Evolutionary conservation across 53 echinoderm and acorn worm genomes (phyloP), one percentile per base, ranked within the genome.

Genomic region (Mesocentrotus franciscanus): DNA sequence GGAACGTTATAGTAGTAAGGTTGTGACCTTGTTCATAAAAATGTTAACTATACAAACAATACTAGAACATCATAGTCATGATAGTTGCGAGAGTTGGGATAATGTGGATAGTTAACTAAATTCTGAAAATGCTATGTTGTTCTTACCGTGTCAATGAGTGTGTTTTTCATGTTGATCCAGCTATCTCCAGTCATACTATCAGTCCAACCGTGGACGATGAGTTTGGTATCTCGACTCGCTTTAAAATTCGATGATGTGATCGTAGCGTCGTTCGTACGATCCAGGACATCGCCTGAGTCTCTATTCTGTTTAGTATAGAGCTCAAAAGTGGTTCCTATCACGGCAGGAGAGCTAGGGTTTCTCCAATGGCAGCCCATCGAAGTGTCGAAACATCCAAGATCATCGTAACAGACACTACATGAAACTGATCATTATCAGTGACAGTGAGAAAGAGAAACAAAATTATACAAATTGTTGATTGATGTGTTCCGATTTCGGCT

Each of bases 171-270:
- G 9, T 29, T 0, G 56, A 96, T 75, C 87, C 68, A 71, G 18
- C 10, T 33, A 33, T 62, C 71, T 4, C 66, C 35, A 27, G 11
- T 29, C 92, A 92, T 92, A 59, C 34, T 59, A 68, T 75, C 90
- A 10, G 70, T 93, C 87, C 85, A 93, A 14, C 96, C 96, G 58
- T 96, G 96, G 60, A 96, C 84, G 71, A 96, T 49, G 57, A 96
- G 20, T 17, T 96, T 93, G 56, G 96, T 96, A 27, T 85, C 71
- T 60, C 96, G 85, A 2, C 13, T 72, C 13, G 61, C 18, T 2
- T 57, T 61, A 76, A 93, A 96, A 1, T 72, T 62, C 9, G 96
- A 96, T 33, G 71, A 56, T 24, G 22, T 29, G 72, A 96, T 93
- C 17, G 83, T 59, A 4, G 56, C 7, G 57, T 6, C 29, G 72